Percentiles rank a stretch among this genome's conserved stretches.
phyloP scores from a whole-genome alignment of 2,888 invertebrate genomes.

The Drosophila paucipuncta region DNA sequence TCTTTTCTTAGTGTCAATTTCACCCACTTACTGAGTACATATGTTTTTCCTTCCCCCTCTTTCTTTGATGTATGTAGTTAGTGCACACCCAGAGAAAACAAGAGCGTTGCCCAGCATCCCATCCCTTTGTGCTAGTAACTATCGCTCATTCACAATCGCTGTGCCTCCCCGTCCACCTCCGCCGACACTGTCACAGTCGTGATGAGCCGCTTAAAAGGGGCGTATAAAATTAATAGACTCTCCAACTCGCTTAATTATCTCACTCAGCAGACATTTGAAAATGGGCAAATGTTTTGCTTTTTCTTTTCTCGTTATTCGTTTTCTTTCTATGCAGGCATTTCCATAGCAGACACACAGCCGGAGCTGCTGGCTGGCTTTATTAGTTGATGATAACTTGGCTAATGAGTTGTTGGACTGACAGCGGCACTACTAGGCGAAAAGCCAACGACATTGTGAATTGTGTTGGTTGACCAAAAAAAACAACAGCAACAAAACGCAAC shows the following conservation, averaged over 20 bases:
- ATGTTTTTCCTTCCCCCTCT: neutral
- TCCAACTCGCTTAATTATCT: slow-evolving; percentile 72
- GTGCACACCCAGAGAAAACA: slow-evolving; percentile 49
- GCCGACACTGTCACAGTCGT: neutral
- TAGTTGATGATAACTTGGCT: slow-evolving; percentile 78
- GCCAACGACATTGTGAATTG: slow-evolving; percentile 64
- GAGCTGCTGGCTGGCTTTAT: slow-evolving; percentile 61
- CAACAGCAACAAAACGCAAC: slow-evolving; percentile 24
- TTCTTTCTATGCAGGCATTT: slow-evolving; percentile 32
- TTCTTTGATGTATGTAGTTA: neutral
- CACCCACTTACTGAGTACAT: slow-evolving; percentile 25
- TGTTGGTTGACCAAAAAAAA: slow-evolving; percentile 62
- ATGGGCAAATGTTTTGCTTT: slow-evolving; percentile 63
- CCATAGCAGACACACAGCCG: slow-evolving; percentile 28
- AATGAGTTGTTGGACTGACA: slow-evolving; percentile 69
- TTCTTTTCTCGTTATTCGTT: slow-evolving; percentile 5
- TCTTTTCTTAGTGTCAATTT: slow-evolving; percentile 19
- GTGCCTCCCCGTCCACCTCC: neutral
- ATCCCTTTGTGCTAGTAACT: slow-evolving; percentile 32
- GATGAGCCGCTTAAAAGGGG: slow-evolving; percentile 62
- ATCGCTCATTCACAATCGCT: slow-evolving; percentile 22
- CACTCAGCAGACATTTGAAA: slow-evolving; percentile 64
- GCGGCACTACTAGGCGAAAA: slow-evolving; percentile 60
- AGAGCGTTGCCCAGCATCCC: slow-evolving; percentile 45
- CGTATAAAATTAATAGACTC: slow-evolving; percentile 77